Conservation (phyloP, 2,888 invertebrate genomes). For the Acanthosepion pharaonis region DNA sequence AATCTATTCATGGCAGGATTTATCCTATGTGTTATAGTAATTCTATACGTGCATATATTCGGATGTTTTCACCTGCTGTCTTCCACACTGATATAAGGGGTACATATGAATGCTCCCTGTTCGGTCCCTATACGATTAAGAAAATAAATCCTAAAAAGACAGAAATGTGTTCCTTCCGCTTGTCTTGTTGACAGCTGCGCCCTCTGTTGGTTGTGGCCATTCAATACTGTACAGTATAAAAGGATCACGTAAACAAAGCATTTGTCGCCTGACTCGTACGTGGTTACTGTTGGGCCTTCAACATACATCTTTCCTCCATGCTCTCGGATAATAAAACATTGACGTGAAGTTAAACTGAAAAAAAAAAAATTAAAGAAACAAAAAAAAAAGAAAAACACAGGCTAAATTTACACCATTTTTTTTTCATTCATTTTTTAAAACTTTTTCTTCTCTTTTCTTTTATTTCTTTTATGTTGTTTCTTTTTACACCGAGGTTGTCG, state of each 20-base stretch:
- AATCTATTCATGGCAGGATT: not conserved
- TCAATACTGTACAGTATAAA: not conserved
- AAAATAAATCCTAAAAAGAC: not conserved
- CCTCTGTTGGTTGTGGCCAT: not conserved
- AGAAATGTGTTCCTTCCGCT: not conserved
- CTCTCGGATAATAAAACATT: not conserved
- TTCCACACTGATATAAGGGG: not conserved
- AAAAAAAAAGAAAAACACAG: not conserved
- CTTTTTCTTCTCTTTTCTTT: not conserved
- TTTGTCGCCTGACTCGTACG: not conserved
- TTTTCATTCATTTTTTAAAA: not conserved
- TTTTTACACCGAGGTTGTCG: not conserved
- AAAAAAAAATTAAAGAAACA: not conserved
- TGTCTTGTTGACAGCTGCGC: not conserved
- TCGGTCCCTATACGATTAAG: not conserved
- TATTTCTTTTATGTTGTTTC: not conserved
- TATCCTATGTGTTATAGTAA: not conserved
- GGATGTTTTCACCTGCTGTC: not conserved
- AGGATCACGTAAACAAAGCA: not conserved
- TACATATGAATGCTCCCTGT: not conserved
- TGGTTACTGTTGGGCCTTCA: not conserved
- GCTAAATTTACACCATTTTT: not conserved
- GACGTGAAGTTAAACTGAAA: not conserved
- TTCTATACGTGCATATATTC: not conserved
- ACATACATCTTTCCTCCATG: not conserved